Conservation (phyloP, 1,140 invertebrate genomes). For the Andricus grossulariae region DNA sequence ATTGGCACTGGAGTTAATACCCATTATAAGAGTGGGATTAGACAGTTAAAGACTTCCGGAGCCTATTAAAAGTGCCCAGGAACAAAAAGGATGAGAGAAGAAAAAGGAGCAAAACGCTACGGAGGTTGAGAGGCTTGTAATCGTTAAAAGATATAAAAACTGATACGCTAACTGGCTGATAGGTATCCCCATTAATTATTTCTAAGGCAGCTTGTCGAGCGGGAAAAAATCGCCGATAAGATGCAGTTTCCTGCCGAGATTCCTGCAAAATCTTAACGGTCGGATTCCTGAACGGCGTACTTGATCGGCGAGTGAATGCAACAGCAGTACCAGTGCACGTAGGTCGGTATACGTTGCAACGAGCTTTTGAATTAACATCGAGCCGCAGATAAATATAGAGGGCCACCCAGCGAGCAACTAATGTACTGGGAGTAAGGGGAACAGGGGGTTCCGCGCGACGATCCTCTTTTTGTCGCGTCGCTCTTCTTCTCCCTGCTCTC, state of each 20-base stretch:
- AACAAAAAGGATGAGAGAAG: not conserved
- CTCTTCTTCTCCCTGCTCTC: conserved; percentile 34
- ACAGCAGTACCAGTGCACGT: not conserved
- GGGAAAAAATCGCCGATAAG: not conserved
- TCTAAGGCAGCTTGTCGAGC: not conserved
- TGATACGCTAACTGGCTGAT: conserved; percentile 3
- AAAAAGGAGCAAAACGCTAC: not conserved
- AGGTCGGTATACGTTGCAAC: conserved; percentile 40
- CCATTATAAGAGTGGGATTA: no score
- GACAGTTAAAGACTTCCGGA: not conserved
- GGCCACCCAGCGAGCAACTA: conserved; percentile 69
- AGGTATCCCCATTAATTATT: conserved; percentile 15
- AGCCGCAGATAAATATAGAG: conserved; percentile 68
- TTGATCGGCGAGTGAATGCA: conserved; percentile 11
- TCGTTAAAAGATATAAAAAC: conserved; percentile 20
- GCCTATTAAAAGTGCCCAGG: not conserved
- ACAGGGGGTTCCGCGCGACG: conserved; percentile 44
- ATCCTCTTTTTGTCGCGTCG: conserved; percentile 46
- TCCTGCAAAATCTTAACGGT: conserved; percentile 20
- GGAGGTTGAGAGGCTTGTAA: not conserved
- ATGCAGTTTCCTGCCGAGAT: conserved; percentile 22
- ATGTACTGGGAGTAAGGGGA: conserved; percentile 56
- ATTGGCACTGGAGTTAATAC: no score
- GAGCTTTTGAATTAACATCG: conserved; percentile 67
- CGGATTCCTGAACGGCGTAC: conserved; percentile 9